A percentile compares a stretch with the other conserved stretches of the same genome.
These are phyloP conservation scores for Acomys russatus DNA, from an alignment of 2,797 vertebrate species.

Conservation along the genomic window DNA sequence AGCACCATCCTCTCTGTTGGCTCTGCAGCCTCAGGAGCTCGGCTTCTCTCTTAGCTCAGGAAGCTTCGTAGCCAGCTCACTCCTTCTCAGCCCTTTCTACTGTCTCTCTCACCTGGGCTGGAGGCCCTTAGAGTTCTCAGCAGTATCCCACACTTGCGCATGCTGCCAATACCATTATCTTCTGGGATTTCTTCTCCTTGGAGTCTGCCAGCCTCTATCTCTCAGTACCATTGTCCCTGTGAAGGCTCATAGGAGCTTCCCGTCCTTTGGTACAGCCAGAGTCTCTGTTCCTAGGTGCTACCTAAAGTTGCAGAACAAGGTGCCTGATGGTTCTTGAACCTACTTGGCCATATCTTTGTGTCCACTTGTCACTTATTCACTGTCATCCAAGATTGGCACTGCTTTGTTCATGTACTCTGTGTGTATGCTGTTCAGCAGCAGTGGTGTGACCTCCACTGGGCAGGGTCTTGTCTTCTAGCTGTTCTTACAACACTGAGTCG, in stretches of 20 bases:
- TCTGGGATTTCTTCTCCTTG: neutral
- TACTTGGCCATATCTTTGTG: neutral
- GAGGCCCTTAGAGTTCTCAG: neutral
- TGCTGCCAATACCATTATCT: neutral
- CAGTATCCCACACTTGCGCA: neutral
- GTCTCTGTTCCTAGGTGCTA: neutral
- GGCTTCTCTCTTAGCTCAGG: neutral
- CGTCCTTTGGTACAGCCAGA: neutral
- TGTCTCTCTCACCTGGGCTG: neutral
- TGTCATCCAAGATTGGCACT: neutral
- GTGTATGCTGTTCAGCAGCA: neutral
- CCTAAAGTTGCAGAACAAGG: neutral
- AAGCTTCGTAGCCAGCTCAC: neutral
- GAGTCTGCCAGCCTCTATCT: neutral
- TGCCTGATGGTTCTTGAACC: neutral
- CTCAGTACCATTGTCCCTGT: neutral
- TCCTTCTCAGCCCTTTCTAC: neutral
- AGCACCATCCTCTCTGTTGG: neutral
- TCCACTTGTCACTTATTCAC: rapidly evolving
- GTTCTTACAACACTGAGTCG: neutral
- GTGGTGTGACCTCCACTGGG: neutral
- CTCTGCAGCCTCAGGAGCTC: neutral
- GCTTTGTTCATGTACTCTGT: rapidly evolving
- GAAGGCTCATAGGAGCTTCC: neutral
- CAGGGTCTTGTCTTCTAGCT: neutral